Evolutionary conservation across 2,797 vertebrate genomes (phyloP).

Genomic region (Mastacembelus armatus): DNA sequence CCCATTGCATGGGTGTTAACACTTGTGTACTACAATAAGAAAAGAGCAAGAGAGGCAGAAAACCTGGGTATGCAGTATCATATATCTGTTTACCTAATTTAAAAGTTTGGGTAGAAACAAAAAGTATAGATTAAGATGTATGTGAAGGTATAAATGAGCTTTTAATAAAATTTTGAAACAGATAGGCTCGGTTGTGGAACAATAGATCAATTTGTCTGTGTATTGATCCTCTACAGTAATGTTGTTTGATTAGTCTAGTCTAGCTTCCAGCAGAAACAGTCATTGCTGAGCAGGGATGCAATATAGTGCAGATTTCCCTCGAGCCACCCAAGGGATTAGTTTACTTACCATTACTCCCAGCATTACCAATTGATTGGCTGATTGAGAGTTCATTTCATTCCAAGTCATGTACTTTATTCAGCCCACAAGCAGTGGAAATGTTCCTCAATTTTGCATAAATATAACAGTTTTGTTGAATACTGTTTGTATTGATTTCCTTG

Average conservation of each 20-base stretch:
- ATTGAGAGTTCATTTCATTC: slow-evolving; percentile 77
- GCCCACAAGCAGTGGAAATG: slow-evolving; percentile 63
- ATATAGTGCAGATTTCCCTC: slow-evolving; percentile 71
- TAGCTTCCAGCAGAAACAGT: slow-evolving; percentile 62
- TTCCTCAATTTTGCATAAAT: slow-evolving; percentile 67
- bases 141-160: slow-evolving; percentile 12
- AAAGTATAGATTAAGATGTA: neutral
- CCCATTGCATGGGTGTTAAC: neutral
- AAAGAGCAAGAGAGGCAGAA: slow-evolving; percentile 7
- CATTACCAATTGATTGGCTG: slow-evolving; percentile 77
- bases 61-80: no score
- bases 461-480: slow-evolving; percentile 25
- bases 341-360: slow-evolving; percentile 69
- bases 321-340: slow-evolving; percentile 70
- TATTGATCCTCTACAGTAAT: slow-evolving; percentile 70
- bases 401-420: slow-evolving; percentile 72
- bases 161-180: slow-evolving; percentile 42
- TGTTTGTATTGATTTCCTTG: slow-evolving; percentile 46
- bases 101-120: neutral
- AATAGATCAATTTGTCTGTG: slow-evolving; percentile 60
- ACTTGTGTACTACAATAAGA: slow-evolving; percentile 4
- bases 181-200: slow-evolving; percentile 29
- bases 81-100: neutral
- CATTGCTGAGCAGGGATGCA: slow-evolving; percentile 64
- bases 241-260: slow-evolving; percentile 76